phyloP scores from a whole-genome alignment of 2,113 vertebrate species.

The Bos javanicus region DNA sequence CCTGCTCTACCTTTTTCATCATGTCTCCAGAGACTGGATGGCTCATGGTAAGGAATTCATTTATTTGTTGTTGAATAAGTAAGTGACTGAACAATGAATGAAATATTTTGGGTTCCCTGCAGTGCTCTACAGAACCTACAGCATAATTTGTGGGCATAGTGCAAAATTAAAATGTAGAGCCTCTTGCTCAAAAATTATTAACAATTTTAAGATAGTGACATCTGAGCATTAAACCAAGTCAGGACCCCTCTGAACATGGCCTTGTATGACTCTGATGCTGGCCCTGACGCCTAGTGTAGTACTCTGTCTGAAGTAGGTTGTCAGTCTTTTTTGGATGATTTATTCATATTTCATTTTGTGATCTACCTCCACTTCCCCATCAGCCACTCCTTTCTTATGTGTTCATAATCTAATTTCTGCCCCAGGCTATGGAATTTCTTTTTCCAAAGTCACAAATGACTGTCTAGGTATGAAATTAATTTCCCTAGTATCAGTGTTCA shows the following conservation, averaged over 20 bases:
- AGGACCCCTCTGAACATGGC: background rate
- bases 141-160: background rate
- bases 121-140: background rate
- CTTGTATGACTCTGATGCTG: background rate
- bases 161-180: background rate
- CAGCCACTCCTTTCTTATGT: background rate
- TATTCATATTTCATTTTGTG: background rate
- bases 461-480: slow-evolving; percentile 1
- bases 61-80: background rate
- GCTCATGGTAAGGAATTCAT: background rate
- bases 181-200: background rate
- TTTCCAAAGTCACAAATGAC: background rate
- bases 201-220: background rate
- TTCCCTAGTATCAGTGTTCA: background rate
- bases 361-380: background rate
- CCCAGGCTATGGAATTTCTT: background rate
- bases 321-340: background rate
- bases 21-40: background rate
- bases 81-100: background rate
- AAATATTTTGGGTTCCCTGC: background rate
- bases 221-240: background rate
- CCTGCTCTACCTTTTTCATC: background rate
- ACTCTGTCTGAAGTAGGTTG: background rate
- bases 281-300: background rate
- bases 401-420: background rate